phyloP scores from a whole-genome alignment of 2,113 vertebrate genomes.

The Melanerpes aurifrons region DNA sequence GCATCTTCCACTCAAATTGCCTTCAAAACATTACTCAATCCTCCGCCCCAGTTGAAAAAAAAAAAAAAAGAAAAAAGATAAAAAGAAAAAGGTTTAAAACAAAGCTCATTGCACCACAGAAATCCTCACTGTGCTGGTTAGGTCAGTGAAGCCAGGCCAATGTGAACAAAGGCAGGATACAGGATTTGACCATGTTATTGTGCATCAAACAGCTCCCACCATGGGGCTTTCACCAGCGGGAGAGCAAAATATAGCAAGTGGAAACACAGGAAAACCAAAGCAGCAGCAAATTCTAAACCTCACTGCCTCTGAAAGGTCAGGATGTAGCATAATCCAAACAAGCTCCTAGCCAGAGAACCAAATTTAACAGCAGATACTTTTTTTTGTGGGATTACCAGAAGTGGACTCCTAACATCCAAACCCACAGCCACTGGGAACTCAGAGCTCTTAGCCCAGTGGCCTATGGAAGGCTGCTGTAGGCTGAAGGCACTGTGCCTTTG shows the following conservation, averaged over 20 bases:
- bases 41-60: neutral
- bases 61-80: too few species aligned
- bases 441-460: neutral
- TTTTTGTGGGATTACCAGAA: neutral
- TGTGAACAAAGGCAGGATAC: neutral
- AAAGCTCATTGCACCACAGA: neutral
- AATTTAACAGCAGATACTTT: neutral
- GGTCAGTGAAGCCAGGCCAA: neutral
- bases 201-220: neutral
- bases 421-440: fast-evolving
- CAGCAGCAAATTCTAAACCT: neutral
- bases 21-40: neutral
- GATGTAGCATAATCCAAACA: neutral
- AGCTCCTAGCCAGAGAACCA: neutral
- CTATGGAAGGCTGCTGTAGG: neutral
- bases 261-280: neutral
- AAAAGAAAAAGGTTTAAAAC: neutral
- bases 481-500: fast-evolving
- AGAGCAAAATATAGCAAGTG: neutral
- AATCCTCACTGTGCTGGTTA: neutral
- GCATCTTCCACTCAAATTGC: neutral
- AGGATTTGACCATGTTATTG: neutral
- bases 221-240: fast-evolving
- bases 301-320: neutral
- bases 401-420: neutral